Base-by-base conservation (phyloP, 2,888 invertebrate genomes). In the Philopedon plagiatum region DNA sequence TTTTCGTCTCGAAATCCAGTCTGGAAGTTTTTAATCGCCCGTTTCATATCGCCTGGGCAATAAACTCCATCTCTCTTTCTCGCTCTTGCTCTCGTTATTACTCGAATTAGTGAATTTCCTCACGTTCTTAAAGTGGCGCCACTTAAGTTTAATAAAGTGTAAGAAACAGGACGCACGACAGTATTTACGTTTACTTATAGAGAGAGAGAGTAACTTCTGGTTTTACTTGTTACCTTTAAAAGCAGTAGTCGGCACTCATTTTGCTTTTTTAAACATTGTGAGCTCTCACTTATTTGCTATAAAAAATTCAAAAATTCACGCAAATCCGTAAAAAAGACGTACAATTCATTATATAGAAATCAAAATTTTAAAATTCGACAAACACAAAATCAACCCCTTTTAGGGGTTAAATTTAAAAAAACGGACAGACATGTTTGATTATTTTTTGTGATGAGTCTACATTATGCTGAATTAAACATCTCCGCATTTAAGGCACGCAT, bases 71-170 rank as follows among this genome's bases (percentile, higher is more conserved):
- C 57, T 57, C 11, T 54, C 19, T 51, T 46, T n/a, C 62, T 57
- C 57, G 37, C 11, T 54, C 19, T 51, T 46, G 11, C 62, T 32
- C 57, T 70, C 26, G 34, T 69, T 62, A 69, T 62, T 69, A 54
- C 26, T 39, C 64, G 41, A 41, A 71, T 71, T 71, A 62, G 65
- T 56, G 57, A 71, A 61, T 71, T 66, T 66, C 54, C 56, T 71
- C 71, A 71, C 71, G 66, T 71, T 41, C 51, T 37, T 49, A 18
- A 61, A 71, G 65, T 66, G 71, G 71, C 71, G 71, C 71, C 71
- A 66, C 65, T 61, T 66, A 65, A 13, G 19, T 56, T 71, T 64
- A 71, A 51, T 71, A 58, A 64, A 58, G 71, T 58, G 49, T 60
- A 60, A 67, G 46, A 32, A 51, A 54, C 60, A 19, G 60, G 63